Base-by-base conservation (phyloP, 2,113 vertebrate species). In the Cervus canadensis region DNA sequence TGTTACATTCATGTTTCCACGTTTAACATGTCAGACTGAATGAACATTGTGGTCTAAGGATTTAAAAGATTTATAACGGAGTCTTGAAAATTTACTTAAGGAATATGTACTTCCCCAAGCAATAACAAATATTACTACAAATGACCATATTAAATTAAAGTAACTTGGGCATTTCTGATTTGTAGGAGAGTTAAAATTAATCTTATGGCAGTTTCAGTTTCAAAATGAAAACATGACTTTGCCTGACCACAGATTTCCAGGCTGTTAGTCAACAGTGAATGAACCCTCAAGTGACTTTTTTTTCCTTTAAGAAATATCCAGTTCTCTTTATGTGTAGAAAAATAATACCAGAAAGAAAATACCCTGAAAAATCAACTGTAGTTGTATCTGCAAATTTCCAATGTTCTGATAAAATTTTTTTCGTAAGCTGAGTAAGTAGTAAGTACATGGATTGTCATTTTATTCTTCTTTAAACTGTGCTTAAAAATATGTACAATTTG, bases 21-120 rank as follows among this genome's bases (percentile, higher is more conserved):
- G 54, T 97, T 88, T 96, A 98, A 94, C 97, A 54, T 97, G 93
- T 98, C 95, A 97, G n/a, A n/a, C 86, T 89, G 95, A 81, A 98
- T 96, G 89, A 94, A 85, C 83, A 19, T 97, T 98, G 98, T 98
- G 98, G 98, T 98, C 98, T 97, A 95, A 97, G 91, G 98, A 97
- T 98, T 98, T 98, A 95, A 98, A 98, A 98, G 97, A 98, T 98
- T 99, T 99, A 97, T 98, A 98, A 98, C 95, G 81, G 87, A 98
- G 98, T 95, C 97, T 96, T 97, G 97, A 98, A 97, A 87, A 95
- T 98, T 98, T 98, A 98, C 97, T 98, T 98, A 98, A 98, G 98
- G 92, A 98, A 96, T 98, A 98, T 98, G 92, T 97, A 84, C 97
- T 99, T 98, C 97, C 97, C 97, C 95, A 95, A 98, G 98, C 89